A percentile compares a stretch with the other conserved stretches of the same genome.
phyloP scores from a whole-genome alignment of 2,888 invertebrate genomes.

The Microplitis manilae region DNA sequence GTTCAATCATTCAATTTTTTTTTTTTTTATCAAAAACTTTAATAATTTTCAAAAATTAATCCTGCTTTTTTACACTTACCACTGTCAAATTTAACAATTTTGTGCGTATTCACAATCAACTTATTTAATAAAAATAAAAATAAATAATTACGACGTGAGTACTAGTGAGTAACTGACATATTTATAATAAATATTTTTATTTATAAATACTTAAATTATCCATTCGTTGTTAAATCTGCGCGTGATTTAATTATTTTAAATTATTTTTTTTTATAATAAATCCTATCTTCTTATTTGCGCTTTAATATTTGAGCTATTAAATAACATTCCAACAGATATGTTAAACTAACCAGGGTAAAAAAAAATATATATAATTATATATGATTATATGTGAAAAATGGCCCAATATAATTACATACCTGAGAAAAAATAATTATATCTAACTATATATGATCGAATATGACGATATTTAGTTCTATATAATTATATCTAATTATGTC shows the following conservation, averaged over 20 bases:
- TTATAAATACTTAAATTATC: neutral
- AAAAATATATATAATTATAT: too few species aligned
- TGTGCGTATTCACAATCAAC: neutral
- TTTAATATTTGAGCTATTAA: neutral
- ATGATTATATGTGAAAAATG: too few species aligned
- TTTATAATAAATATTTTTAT: neutral
- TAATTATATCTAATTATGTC: too few species aligned
- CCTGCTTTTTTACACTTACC: neutral
- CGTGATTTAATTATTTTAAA: neutral
- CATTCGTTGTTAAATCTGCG: constrained; percentile 21
- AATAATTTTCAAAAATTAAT: neutral
- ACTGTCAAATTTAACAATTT: neutral
- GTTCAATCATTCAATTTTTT: neutral
- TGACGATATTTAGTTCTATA: too few species aligned
- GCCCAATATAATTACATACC: too few species aligned
- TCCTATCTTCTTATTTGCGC: neutral
- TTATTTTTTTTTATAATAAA: neutral
- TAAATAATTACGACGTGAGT: neutral
- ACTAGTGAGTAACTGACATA: neutral
- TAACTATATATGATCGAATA: too few species aligned
- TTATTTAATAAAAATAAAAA: neutral
- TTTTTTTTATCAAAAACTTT: neutral
- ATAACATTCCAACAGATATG: neutral
- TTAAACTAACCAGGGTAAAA: neutral
- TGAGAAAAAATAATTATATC: too few species aligned